Conservation (phyloP, 1,140 invertebrate species). For the Sarcophaga peregrina region DNA sequence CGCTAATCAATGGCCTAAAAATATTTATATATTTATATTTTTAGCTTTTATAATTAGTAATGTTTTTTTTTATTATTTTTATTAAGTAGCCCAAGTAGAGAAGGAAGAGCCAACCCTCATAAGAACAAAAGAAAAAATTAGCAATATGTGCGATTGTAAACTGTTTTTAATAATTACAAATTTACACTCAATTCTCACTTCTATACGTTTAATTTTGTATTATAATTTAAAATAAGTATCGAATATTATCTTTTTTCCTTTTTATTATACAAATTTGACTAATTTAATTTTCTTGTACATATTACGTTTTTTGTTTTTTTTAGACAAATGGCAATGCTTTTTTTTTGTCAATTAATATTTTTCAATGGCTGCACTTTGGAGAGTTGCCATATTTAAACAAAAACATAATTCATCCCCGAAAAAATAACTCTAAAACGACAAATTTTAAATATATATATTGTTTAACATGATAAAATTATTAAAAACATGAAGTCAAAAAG, state of each 20-base stretch:
- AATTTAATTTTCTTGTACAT: slow-evolving; percentile 23
- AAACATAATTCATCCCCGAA: slow-evolving; percentile 17
- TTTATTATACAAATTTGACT: background rate
- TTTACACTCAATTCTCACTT: background rate
- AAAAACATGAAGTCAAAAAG: too few relatives aligned
- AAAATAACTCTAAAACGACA: background rate
- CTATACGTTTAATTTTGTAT: background rate
- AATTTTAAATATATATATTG: too few relatives aligned
- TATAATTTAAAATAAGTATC: background rate
- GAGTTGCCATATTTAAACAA: background rate
- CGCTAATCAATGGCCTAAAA: background rate
- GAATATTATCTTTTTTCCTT: background rate
- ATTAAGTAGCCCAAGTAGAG: background rate
- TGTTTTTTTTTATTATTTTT: background rate
- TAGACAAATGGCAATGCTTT: slow-evolving; percentile 24
- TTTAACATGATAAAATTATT: too few relatives aligned
- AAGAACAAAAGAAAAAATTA: slow-evolving; percentile 18
- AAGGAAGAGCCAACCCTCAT: background rate
- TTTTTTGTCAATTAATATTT: slow-evolving; percentile 37
- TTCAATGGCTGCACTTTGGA: slow-evolving; percentile 29
- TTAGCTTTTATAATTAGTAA: background rate
- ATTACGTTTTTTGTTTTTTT: slow-evolving; percentile 15
- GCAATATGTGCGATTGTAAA: too few relatives aligned
- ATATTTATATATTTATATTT: background rate
- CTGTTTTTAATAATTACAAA: too few relatives aligned